Evolutionary conservation across 2,797 vertebrate species (phyloP).

Genomic region (Hozukius guyotensis): DNA sequence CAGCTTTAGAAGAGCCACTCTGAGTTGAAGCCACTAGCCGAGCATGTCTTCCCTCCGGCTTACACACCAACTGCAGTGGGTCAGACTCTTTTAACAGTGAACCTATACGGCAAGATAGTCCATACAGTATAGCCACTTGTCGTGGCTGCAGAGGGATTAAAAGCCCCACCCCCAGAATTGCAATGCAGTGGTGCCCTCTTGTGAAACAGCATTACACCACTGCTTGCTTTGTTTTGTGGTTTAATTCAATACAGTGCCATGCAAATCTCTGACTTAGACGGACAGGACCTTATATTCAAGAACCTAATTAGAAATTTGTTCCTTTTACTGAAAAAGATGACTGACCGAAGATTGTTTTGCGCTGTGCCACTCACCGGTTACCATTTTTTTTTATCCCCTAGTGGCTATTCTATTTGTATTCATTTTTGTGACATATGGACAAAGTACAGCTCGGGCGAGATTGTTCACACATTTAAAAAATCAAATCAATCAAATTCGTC

Average conservation of each 20-base stretch:
- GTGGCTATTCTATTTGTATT: no score
- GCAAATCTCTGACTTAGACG: not conserved
- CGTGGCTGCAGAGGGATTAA: slow-evolving; percentile 1
- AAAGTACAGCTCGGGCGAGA: no score
- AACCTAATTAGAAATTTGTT: no score
- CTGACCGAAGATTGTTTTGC: no score
- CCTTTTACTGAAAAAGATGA: no score
- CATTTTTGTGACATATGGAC: no score
- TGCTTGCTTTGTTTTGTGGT: not conserved
- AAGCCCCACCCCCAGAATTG: slow-evolving; percentile 13
- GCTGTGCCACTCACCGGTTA: no score
- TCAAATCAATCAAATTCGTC: no score
- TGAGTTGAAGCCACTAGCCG: slow-evolving; percentile 17
- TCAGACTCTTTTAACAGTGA: slow-evolving; percentile 38
- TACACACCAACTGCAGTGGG: slow-evolving; percentile 42
- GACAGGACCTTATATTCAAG: not conserved
- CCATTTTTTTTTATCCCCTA: no score
- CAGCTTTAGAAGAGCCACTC: slow-evolving; percentile 50
- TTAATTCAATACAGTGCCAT: not conserved
- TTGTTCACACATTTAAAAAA: no score
- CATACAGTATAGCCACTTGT: slow-evolving; percentile 19
- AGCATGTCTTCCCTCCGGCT: slow-evolving; percentile 46
- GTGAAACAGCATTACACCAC: slow-evolving; percentile 26
- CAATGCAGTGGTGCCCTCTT: slow-evolving; percentile 41
- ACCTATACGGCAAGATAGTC: not conserved